Conservation (phyloP, 2,113 vertebrate species). For the Symphodus melops region DNA sequence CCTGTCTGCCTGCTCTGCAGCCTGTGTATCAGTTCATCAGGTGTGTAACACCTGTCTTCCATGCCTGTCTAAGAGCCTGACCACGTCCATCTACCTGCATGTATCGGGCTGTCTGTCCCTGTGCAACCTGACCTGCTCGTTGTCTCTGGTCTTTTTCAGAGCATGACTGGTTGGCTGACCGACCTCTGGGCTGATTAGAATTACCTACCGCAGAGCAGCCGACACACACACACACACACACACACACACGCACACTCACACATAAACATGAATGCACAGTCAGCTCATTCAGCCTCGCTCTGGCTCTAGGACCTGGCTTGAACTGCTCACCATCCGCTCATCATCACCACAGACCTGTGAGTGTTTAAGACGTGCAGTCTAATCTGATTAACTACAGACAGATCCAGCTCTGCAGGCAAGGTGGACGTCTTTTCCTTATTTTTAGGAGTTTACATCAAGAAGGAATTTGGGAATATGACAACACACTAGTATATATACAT, state of each 20-base stretch:
- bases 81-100: constrained; percentile 55
- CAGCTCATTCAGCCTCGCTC: constrained; percentile 46
- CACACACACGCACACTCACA: constrained; percentile 6
- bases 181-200: constrained; percentile 69
- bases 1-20: constrained; percentile 26
- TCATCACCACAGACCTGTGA: constrained; percentile 55
- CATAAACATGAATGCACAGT: constrained; percentile 48
- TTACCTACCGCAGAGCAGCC: constrained; percentile 76
- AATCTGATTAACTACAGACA: constrained; percentile 48
- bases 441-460: constrained; percentile 69
- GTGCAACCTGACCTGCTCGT: constrained; percentile 68
- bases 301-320: constrained; percentile 34
- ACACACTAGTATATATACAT: constrained; percentile 61
- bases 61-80: constrained; percentile 45
- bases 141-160: constrained; percentile 68
- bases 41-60: constrained; percentile 47
- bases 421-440: constrained; percentile 52
- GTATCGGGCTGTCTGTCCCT: constrained; percentile 51
- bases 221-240: constrained; percentile 34
- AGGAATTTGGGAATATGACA: constrained; percentile 67
- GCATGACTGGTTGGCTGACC: constrained; percentile 59
- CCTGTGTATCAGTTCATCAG: constrained; percentile 23
- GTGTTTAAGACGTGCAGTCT: constrained; percentile 40
- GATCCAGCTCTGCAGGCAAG: constrained; percentile 21
- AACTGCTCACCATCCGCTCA: constrained; percentile 41